phyloP scores from a whole-genome alignment of 2,888 invertebrate species.

The Apoderus coryli region DNA sequence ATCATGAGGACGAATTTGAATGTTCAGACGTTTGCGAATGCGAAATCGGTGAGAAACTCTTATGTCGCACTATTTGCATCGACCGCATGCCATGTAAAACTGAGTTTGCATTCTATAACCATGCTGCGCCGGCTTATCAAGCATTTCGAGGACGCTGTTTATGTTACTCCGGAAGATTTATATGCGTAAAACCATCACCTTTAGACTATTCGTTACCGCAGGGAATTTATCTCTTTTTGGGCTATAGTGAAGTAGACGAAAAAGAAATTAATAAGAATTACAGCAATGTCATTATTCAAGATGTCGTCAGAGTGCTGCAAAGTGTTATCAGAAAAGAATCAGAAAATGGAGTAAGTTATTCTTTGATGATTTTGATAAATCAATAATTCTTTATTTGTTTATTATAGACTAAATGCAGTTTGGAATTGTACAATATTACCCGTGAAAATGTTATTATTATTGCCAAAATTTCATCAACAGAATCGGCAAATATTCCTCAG shows the following conservation, averaged over 20 bases:
- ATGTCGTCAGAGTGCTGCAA: constrained; percentile 69
- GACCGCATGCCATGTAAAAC: constrained; percentile 77
- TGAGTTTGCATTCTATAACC: constrained; percentile 77
- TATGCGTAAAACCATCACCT: constrained; percentile 75
- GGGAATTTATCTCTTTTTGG: constrained; percentile 77
- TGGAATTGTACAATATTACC: constrained; percentile 73
- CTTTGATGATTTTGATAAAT: too few relatives aligned
- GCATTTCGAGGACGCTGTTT: constrained; percentile 67
- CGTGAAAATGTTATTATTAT: constrained; percentile 80
- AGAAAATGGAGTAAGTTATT: constrained; percentile 47
- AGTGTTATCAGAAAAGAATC: constrained; percentile 60
- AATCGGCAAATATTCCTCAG: too few relatives aligned
- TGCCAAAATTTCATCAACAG: constrained; percentile 60
- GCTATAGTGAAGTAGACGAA: constrained; percentile 83
- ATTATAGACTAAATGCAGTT: constrained; percentile 62
- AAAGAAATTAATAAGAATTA: constrained; percentile 60
- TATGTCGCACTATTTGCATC: constrained; percentile 80
- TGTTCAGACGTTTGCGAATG: constrained; percentile 86
- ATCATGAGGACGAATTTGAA: constrained; percentile 72
- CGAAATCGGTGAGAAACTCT: constrained; percentile 58
- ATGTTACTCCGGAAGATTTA: constrained; percentile 83
- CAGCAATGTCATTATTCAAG: constrained; percentile 71
- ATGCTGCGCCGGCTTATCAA: constrained; percentile 80
- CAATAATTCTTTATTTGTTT: too few relatives aligned
- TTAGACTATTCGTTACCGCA: constrained; percentile 65